Evolutionary conservation across 2,888 invertebrate genomes (phyloP), one percentile per base, ranked within the genome.

Genomic region (Andrena trimmerana): DNA sequence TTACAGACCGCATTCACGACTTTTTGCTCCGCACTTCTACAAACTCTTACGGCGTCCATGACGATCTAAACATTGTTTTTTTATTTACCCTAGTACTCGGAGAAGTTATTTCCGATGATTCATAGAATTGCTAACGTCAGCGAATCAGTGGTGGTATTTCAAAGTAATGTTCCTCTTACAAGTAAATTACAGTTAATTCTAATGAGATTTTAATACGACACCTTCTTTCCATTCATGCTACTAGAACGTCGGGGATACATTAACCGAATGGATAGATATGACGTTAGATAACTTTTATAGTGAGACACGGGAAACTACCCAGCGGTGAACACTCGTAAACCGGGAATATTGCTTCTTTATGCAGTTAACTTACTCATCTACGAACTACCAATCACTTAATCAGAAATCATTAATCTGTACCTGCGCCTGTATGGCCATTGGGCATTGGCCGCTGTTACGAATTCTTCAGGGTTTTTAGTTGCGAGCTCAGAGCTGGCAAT

Each of bases 61-160:
- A 65, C 48, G 27, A 48, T 10, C 36, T 24, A 10, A 62, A 62
- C 62, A 42, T 36, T 63, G 36, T 63, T 36, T 63, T 36, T 63
- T 0, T 63, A 57, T 4, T 27, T 27, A 3, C 60, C 13, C 16
- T 29, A 29, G 60, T 60, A 29, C n/a, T 24, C 4, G n/a, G 33
- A 42, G 13, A n/a, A 8, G 5, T 27, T 65, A 24, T 54, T 57
- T 33, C 16, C 16, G 7, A 42, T n/a, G 13, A 36, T 63, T 54
- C n/a, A 1, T 29, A 54, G 36, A 65, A 42, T 24, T 72, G 42
- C 65, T 54, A 73, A 54, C 27, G 20, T 24, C 31, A 20, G 42
- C 42, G 42, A 42, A 16, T 42, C 42, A 42, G 42, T 42, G 42
- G 42, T 42, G 42, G 42, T 42, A 16, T 36, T 63, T 63, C 20